phyloP scores from a whole-genome alignment of 2,888 invertebrate species.

The Lycia hirtaria region DNA sequence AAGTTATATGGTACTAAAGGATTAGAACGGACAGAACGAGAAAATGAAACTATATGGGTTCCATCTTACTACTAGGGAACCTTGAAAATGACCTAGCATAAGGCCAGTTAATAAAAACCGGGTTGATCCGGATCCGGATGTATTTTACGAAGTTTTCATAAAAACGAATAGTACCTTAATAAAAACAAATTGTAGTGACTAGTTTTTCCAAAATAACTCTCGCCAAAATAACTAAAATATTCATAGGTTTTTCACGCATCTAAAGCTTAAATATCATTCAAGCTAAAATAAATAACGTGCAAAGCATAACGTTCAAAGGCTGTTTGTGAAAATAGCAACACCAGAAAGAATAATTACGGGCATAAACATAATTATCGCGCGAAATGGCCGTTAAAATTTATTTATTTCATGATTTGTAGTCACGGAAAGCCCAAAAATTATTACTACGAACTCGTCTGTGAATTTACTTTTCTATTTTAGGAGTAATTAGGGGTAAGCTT shows the following conservation, averaged over 20 bases:
- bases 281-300: conserved; percentile 8
- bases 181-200: background rate
- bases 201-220: background rate
- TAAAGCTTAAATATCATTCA: conserved; percentile 4
- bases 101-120: conserved; percentile 1
- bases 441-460: conserved; percentile 24
- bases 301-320: conserved; percentile 17
- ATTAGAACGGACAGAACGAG: no score
- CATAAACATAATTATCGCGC: conserved; percentile 51
- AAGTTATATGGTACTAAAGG: no score
- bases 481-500: conserved; percentile 28
- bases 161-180: background rate
- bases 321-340: conserved; percentile 44
- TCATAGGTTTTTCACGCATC: background rate
- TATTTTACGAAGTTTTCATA: background rate
- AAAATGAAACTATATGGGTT: no score
- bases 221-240: background rate
- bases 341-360: conserved; percentile 49
- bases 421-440: conserved; percentile 48
- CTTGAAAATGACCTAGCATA: no score
- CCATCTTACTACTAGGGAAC: no score
- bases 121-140: background rate
- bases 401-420: conserved; percentile 52
- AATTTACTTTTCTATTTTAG: conserved; percentile 29
- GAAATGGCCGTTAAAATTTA: conserved; percentile 48